phyloP scores from a whole-genome alignment of 1,140 invertebrate genomes.

The Globodera rostochiensis region DNA sequence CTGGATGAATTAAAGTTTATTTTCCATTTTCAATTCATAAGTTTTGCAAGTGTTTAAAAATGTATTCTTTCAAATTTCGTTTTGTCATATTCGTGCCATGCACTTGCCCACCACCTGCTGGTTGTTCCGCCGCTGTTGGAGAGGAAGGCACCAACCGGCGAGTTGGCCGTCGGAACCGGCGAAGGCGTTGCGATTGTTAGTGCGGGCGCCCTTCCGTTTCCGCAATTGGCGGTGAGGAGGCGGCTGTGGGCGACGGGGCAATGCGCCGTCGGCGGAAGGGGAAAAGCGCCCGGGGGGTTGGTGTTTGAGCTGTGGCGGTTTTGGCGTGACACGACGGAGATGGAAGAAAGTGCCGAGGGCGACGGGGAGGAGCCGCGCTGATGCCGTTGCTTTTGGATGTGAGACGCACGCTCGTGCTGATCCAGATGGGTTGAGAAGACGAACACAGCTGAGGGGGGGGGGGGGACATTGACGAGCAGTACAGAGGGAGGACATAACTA shows the following conservation, averaged over 20 bases:
- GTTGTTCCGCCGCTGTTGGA: neutral
- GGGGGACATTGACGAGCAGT: neutral
- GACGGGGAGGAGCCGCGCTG: neutral
- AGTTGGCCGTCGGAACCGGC: neutral
- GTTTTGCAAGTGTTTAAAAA: too few relatives aligned
- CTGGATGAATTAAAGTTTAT: neutral
- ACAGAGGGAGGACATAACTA: neutral
- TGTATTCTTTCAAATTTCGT: too few relatives aligned
- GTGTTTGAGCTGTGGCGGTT: neutral
- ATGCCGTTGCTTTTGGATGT: neutral
- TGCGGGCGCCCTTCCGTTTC: neutral
- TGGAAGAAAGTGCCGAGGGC: neutral
- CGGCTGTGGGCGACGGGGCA: neutral
- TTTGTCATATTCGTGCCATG: constrained; percentile 7
- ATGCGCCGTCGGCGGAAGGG: neutral
- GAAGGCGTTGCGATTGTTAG: neutral
- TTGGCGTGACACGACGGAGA: neutral
- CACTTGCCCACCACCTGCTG: neutral
- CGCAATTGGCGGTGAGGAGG: too few relatives aligned
- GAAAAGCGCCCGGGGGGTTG: neutral
- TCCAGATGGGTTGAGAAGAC: neutral
- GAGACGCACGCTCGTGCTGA: neutral
- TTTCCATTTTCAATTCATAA: too few relatives aligned
- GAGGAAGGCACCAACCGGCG: neutral
- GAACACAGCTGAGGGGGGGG: neutral